These are phyloP conservation scores for Canis aureus DNA, from an alignment of 2,113 vertebrate species.

Conservation along the genomic window DNA sequence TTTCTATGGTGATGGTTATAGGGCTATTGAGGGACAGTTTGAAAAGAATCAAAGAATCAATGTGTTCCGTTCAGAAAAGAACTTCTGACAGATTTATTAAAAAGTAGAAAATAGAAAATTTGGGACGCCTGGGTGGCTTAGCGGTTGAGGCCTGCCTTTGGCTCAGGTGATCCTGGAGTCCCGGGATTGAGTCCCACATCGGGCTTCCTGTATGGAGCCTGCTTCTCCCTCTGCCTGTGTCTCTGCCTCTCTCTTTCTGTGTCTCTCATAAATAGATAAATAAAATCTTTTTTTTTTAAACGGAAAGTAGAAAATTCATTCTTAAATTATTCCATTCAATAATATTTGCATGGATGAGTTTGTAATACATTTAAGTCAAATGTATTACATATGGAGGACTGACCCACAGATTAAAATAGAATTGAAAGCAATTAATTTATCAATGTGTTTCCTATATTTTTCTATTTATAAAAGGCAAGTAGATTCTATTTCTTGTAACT, in stretches of 20 bases:
- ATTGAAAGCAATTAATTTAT: constrained; percentile 2
- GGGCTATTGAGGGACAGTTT: background rate
- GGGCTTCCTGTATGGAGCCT: no score
- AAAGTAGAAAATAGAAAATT: constrained; percentile 38
- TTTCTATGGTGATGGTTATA: background rate
- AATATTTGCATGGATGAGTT: background rate
- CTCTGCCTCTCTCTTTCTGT: no score
- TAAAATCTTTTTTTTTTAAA: no score
- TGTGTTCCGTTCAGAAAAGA: constrained; percentile 51
- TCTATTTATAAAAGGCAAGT: background rate
- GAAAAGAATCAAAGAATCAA: background rate
- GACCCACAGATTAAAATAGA: background rate
- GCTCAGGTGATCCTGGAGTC: no score
- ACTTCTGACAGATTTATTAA: constrained; percentile 37
- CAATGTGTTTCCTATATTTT: background rate
- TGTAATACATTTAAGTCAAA: background rate
- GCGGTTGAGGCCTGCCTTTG: no score
- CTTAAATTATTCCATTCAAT: constrained; percentile 26
- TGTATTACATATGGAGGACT: background rate
- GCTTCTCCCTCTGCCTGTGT: no score
- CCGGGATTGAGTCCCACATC: no score
- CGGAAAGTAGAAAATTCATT: constrained; percentile 2
- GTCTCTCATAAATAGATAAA: no score
- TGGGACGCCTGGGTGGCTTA: no score
- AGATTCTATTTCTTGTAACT: constrained; percentile 38